These are phyloP conservation scores for Pterobdella sp. DNA, from an alignment of 2,888 invertebrate species.

Conservation along the genomic window DNA sequence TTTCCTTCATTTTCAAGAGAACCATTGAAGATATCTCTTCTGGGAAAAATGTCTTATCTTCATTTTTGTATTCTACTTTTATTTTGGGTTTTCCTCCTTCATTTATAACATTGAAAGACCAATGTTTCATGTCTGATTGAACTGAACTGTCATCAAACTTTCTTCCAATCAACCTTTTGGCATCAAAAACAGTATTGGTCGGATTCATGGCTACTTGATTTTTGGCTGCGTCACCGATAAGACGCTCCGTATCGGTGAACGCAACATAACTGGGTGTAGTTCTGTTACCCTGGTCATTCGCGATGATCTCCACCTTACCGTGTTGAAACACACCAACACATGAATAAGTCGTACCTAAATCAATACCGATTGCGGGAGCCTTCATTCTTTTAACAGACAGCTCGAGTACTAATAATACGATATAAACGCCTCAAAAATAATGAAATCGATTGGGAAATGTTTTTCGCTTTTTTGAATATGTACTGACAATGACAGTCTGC, in stretches of 20 bases:
- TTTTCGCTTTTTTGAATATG: no score
- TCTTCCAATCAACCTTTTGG: slow-evolving; percentile 67
- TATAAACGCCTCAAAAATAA: no score
- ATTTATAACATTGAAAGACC: slow-evolving; percentile 63
- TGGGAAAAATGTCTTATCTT: slow-evolving; percentile 76
- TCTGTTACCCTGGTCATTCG: slow-evolving; percentile 60
- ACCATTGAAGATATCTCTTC: slow-evolving; percentile 90
- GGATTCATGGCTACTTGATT: slow-evolving; percentile 62
- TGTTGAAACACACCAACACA: slow-evolving; percentile 48
- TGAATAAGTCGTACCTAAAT: slow-evolving; percentile 53
- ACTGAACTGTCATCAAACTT: slow-evolving; percentile 70
- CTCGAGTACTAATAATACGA: no score
- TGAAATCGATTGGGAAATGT: no score
- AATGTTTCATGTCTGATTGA: slow-evolving; percentile 71
- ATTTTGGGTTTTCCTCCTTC: slow-evolving; percentile 47
- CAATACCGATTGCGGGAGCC: slow-evolving; percentile 35
- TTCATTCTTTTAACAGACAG: no score
- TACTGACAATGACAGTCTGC: no score
- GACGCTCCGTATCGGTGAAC: slow-evolving; percentile 57
- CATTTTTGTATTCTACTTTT: slow-evolving; percentile 68
- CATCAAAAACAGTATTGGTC: slow-evolving; percentile 62
- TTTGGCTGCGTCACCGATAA: slow-evolving; percentile 52
- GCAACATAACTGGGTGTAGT: slow-evolving; percentile 69
- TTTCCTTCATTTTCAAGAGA: slow-evolving; percentile 76
- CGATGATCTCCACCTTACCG: slow-evolving; percentile 53